Conservation (phyloP, 2,888 invertebrate genomes). For the Gari tellinella region DNA sequence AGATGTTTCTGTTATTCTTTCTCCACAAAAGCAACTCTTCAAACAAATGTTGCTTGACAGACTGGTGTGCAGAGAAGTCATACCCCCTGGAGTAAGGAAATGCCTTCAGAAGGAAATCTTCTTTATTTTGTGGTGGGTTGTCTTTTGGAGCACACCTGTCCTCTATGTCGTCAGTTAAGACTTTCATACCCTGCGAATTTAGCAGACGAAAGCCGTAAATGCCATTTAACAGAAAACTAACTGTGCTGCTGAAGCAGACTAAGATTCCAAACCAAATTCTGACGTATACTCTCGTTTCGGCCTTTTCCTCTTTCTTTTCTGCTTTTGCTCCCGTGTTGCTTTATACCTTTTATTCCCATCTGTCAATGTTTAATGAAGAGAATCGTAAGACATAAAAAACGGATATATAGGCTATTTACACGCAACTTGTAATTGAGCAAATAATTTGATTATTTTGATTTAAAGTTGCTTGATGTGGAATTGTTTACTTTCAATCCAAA, state of each 20-base stretch:
- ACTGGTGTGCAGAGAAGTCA: constrained; percentile 28
- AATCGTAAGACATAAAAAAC: no score
- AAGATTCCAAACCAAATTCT: constrained; percentile 24
- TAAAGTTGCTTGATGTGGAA: no score
- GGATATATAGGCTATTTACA: no score
- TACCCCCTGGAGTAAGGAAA: constrained; percentile 29
- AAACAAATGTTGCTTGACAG: constrained; percentile 34
- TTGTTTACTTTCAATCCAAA: no score
- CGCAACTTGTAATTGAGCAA: no score
- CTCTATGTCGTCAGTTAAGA: constrained; percentile 42
- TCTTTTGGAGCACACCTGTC: constrained; percentile 37
- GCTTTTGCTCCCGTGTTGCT: no score
- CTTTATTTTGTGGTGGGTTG: constrained; percentile 20
- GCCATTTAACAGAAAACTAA: constrained; percentile 33
- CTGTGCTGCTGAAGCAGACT: constrained; percentile 13
- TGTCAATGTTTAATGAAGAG: no score
- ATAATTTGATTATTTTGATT: no score
- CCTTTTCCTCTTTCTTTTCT: no score
- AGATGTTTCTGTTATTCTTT: constrained; percentile 19
- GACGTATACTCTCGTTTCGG: no score
- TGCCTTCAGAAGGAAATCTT: constrained; percentile 8
- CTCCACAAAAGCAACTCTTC: constrained; percentile 26
- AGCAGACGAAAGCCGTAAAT: constrained; percentile 35
- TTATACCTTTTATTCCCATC: no score
- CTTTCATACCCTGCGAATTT: constrained; percentile 17